These are phyloP conservation scores for Lamellibrachia satsuma DNA, from an alignment of 2,888 invertebrate species.

Conservation along the genomic window DNA sequence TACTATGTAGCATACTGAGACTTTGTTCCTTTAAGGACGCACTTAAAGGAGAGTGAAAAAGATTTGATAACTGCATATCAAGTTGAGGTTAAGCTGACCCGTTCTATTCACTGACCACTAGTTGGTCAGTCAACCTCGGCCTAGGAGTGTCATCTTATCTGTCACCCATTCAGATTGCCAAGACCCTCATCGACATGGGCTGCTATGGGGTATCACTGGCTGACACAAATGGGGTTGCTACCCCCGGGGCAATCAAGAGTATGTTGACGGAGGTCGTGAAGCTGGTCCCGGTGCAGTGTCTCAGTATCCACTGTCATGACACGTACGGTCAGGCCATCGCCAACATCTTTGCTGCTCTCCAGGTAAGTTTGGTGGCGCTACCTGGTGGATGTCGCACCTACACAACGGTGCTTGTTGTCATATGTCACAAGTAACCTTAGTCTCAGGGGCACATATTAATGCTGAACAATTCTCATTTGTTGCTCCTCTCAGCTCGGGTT, in stretches of 20 bases:
- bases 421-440: background rate
- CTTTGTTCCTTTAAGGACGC: no score
- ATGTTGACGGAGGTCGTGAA: constrained; percentile 81
- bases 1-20: no score
- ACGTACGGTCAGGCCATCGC: constrained; percentile 96
- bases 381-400: no score
- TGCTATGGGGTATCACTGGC: constrained; percentile 97
- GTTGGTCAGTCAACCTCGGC: no score
- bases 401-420: background rate
- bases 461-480: no score
- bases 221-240: constrained; percentile 94
- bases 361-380: constrained; percentile 68
- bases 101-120: no score
- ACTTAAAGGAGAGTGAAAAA: no score
- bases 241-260: constrained; percentile 72
- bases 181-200: constrained; percentile 80
- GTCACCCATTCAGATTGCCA: constrained; percentile 68
- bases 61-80: no score
- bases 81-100: no score
- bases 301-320: constrained; percentile 97
- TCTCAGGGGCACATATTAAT: background rate
- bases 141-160: background rate
- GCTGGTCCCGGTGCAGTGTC: constrained; percentile 69
- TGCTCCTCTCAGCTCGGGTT: no score
- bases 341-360: constrained; percentile 89